Conservation (phyloP, 2,888 invertebrate species). For the Xanthorhoe designata region DNA sequence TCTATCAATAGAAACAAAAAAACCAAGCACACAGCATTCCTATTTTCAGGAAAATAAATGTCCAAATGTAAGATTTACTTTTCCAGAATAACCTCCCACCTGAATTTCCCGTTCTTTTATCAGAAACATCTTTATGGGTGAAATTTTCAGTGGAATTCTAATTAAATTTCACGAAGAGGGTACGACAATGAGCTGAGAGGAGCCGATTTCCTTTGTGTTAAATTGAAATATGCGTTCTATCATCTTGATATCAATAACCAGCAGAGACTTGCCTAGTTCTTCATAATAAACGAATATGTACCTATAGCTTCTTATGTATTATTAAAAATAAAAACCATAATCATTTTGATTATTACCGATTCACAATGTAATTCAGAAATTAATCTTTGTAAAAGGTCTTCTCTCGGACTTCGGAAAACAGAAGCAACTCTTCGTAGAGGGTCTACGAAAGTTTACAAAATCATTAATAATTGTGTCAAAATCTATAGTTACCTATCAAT, state of each 20-base stretch:
- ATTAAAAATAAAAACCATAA: too few species aligned
- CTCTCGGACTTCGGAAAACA: too few species aligned
- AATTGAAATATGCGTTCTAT: slow-evolving; percentile 23
- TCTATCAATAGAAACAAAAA: too few species aligned
- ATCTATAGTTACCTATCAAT: neutral
- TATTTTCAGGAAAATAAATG: too few species aligned
- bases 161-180: slow-evolving; percentile 73
- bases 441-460: neutral
- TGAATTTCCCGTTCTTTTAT: slow-evolving; percentile 62
- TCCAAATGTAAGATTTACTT: neutral
- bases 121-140: slow-evolving; percentile 70
- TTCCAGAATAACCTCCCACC: slow-evolving; percentile 41
- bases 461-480: too few species aligned
- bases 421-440: neutral
- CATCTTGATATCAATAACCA: neutral
- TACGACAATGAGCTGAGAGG: slow-evolving; percentile 55
- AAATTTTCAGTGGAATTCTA: slow-evolving; percentile 73
- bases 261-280: neutral
- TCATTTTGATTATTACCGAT: too few species aligned
- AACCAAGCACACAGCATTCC: too few species aligned
- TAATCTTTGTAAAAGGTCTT: too few species aligned
- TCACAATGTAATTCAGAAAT: too few species aligned
- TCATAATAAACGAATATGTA: neutral
- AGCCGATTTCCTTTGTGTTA: slow-evolving; percentile 36
- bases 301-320: too few species aligned